These are phyloP conservation scores for Hemibagrus wyckioides DNA, from an alignment of 2,113 vertebrate species.

Conservation along the genomic window DNA sequence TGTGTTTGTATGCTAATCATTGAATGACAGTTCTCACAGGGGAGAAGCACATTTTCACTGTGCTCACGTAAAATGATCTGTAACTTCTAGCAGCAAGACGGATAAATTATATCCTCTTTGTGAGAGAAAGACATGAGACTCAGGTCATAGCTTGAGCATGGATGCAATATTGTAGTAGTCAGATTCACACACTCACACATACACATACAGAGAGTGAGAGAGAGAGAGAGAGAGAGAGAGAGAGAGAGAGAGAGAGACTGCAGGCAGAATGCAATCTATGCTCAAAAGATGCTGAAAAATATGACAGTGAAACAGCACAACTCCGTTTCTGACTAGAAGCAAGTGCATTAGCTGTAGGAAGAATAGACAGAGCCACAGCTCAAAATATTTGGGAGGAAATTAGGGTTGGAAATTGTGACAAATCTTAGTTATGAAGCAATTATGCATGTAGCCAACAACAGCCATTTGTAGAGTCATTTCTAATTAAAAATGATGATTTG, in stretches of 20 bases:
- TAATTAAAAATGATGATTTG: neutral
- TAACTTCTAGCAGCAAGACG: neutral
- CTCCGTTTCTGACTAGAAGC: neutral
- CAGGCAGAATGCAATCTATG: neutral
- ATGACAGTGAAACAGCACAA: neutral
- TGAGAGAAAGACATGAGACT: neutral
- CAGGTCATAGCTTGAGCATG: neutral
- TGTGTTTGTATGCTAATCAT: constrained; percentile 36
- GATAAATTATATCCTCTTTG: neutral
- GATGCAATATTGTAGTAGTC: neutral
- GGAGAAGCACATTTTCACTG: constrained; percentile 11
- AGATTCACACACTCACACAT: neutral
- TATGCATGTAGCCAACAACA: neutral
- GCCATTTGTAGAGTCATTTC: neutral
- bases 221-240: too few relatives aligned
- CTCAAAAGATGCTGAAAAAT: neutral
- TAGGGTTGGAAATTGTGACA: neutral
- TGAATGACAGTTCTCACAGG: constrained; percentile 11
- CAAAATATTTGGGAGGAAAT: neutral
- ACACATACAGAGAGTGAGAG: neutral
- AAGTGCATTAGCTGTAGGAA: neutral
- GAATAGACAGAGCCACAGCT: neutral
- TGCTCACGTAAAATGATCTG: constrained; percentile 5
- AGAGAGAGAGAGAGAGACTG: too few relatives aligned
- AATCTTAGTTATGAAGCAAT: neutral